phyloP scores from a whole-genome alignment of 2,888 invertebrate species.

The Synanthedon tipuliformis region DNA sequence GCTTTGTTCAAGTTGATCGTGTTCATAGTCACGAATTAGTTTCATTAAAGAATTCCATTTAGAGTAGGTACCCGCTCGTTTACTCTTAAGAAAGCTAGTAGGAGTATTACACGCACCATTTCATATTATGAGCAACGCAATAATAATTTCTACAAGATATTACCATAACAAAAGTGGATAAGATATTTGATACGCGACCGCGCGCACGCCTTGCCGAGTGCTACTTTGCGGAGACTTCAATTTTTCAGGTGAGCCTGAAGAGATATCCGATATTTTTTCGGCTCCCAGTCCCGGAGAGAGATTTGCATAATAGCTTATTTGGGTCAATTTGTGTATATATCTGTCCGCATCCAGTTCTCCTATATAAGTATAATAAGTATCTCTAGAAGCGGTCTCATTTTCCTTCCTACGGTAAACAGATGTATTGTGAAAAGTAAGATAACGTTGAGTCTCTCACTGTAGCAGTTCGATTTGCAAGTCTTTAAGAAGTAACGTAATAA shows the following conservation, averaged over 20 bases:
- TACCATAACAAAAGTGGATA: constrained; percentile 61
- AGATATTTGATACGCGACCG: constrained; percentile 55
- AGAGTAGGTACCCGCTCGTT: too few relatives aligned
- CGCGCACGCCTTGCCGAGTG: constrained; percentile 10
- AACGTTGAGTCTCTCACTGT: too few relatives aligned
- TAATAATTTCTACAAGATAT: constrained; percentile 47
- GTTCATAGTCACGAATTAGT: too few relatives aligned
- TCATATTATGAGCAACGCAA: constrained; percentile 39
- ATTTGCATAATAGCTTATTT: constrained; percentile 40
- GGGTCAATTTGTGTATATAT: constrained; percentile 25
- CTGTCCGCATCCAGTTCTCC: constrained; percentile 8
- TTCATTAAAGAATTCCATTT: too few relatives aligned
- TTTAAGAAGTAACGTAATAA: too few relatives aligned
- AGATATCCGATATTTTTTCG: constrained; percentile 33
- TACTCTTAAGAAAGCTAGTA: too few relatives aligned
- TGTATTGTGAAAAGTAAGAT: too few relatives aligned
- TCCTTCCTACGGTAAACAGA: too few relatives aligned
- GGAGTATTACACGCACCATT: constrained; percentile 9
- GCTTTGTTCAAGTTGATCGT: too few relatives aligned
- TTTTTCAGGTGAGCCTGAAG: constrained; percentile 41
- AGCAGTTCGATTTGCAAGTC: too few relatives aligned
- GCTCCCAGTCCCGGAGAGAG: constrained; percentile 12
- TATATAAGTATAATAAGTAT: constrained; percentile 1
- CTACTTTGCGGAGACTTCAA: constrained; percentile 33
- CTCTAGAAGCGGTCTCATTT: neutral